phyloP scores from a whole-genome alignment of 2,888 invertebrate species.

The Cantharis rufa region DNA sequence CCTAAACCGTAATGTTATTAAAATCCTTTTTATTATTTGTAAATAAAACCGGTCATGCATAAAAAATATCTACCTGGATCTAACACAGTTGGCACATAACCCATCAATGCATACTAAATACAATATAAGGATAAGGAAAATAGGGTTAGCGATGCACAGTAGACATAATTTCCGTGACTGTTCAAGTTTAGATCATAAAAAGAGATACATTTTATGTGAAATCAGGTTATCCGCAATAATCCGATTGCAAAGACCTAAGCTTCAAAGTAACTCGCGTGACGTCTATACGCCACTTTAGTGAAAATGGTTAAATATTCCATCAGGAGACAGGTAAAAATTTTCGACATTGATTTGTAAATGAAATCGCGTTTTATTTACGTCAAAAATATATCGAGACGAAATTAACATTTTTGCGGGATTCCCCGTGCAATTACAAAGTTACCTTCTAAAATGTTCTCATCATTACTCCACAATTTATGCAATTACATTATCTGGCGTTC shows the following conservation, averaged over 20 bases:
- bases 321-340: not conserved
- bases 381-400: not conserved
- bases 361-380: not conserved
- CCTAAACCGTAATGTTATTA: constrained; percentile 15
- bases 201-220: constrained; percentile 40
- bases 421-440: not conserved
- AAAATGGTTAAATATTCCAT: not conserved
- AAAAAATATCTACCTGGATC: constrained; percentile 18
- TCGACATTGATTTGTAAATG: not conserved
- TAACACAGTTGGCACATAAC: constrained; percentile 17
- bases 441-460: not conserved
- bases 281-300: constrained; percentile 22
- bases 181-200: constrained; percentile 41
- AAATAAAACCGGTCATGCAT: constrained; percentile 34
- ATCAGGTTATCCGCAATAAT: constrained; percentile 40
- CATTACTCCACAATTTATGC: not conserved
- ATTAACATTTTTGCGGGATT: not conserved
- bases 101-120: constrained; percentile 24
- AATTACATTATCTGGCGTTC: not conserved
- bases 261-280: constrained; percentile 35
- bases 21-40: constrained; percentile 7
- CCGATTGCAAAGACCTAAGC: constrained; percentile 34
- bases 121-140: constrained; percentile 26
- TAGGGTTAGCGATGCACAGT: constrained; percentile 34
- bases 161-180: constrained; percentile 42